Evolutionary conservation across 2,113 vertebrate genomes (phyloP), one percentile per base, ranked within the genome.

Genomic region (Pomatorhinus ruficollis): DNA sequence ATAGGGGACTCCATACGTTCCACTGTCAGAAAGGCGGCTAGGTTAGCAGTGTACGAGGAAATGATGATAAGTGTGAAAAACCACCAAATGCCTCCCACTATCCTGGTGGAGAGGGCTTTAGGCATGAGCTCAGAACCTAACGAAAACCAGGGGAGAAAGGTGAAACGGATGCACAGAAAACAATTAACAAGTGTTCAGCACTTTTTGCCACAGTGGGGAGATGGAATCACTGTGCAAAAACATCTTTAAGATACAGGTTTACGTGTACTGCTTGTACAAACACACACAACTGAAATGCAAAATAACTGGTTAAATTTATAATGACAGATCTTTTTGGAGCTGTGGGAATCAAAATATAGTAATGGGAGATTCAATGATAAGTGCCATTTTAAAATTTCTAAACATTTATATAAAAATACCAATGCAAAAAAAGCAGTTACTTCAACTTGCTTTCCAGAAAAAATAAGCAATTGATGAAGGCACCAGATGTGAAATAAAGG

Each of bases 51-150:
- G 96, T 99, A 99, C 95, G 99, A 99, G 90, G 99, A 99, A 98
- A 99, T 99, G 98, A 99, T 99, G 98, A 99, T 99, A 97, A 99
- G 99, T 81, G 99, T 99, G 98, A 99, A 99, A 99, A 99, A 99
- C 99, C 99, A 99, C 99, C 99, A 99, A 98, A 99, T 99, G 97
- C 99, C 99, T 97, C 99, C 99, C 97, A 99, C 99, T 98, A 99
- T 99, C 98, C 99, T 99, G 98, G 99, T 99, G 97, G 99, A 99
- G 94, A 99, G 99, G 93, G 99, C 99, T 99, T 99, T 99, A 93
- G 99, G 99, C 99, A 99, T 99, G 97, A 99, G 99, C 98, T 99
- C 99, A 98, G 99, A 99, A 98, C 99, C 99, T 99, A 98, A 98
- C 90, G 94, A 93, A 99, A 98, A 99, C 98, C 98, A 98, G 98